Evolutionary conservation across 2,113 vertebrate species (phyloP), one percentile per base, ranked within the genome.

Genomic region (Prochilodus magdalenae): DNA sequence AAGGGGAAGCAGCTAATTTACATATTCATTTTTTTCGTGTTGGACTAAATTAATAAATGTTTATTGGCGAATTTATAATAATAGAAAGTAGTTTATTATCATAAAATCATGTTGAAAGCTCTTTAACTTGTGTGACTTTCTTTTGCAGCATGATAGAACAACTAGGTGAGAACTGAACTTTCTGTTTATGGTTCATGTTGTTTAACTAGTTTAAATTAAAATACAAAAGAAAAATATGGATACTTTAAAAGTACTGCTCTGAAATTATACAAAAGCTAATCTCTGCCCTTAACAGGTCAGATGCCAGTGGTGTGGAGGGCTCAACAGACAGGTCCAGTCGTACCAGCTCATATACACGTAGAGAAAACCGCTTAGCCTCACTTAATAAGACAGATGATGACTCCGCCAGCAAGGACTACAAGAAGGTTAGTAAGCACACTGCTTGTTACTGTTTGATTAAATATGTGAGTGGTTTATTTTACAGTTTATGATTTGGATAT

Each of bases 351-450:
- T 96, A 97, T 85, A 93, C 93, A 1, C 94, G 96, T 5, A 90
- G 96, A 53, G 97, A 98, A 89, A 95, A 94, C 70, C 95, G 97
- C 20, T 90, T 98, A 18, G 93, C 95, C 1, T 91, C 94, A 20
- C 91, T 96, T 84, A 92, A 90, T 90, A 93, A 93, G 94, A 95
- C 90, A 24, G 96, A 97, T 0, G 94, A 95, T 33, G 96, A 96
- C 76, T 79, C 86, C 55, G 82, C 87, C 18, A 89, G 89, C 89
- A 96, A 93, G 87, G 96, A 98, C 92, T 99, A 96, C 5, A 98
- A 95, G 90, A 98, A 95, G 90, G 97, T 98, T 47, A 7, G 6
- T 78, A 10, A 77, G 27, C 51, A 67, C 20, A 53, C 49, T 10
- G 11, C 40, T 44, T 8, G 40, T 11, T 44, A 11, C 40, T 10